Conservation (phyloP, 2,113 vertebrate genomes). For the Hemicordylus capensis region DNA sequence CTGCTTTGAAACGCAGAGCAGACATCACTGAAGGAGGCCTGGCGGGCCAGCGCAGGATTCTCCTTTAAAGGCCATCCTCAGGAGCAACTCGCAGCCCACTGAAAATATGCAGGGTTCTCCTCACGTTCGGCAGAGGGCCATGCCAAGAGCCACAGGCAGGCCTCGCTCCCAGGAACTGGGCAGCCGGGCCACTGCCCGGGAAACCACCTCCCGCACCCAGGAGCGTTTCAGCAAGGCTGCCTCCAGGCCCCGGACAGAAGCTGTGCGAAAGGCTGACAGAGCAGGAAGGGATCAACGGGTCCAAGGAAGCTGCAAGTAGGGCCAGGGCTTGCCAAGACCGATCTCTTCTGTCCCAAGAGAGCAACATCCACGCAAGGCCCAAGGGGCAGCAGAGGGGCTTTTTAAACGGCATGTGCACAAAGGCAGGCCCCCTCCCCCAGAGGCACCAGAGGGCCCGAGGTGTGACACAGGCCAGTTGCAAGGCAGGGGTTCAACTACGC, state of each 20-base stretch:
- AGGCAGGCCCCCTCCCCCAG: neutral
- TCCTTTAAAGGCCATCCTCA: neutral
- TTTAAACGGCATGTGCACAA: too few species aligned
- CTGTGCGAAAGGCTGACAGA: neutral
- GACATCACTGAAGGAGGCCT: neutral
- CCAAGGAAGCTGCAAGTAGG: too few species aligned
- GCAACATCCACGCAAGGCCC: neutral
- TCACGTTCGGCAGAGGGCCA: neutral
- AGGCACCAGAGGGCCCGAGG: too few species aligned
- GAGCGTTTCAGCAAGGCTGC: neutral
- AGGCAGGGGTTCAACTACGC: too few species aligned
- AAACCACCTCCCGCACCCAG: neutral
- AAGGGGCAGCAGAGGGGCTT: neutral
- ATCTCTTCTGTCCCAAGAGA: too few species aligned
- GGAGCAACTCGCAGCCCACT: neutral
- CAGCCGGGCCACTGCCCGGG: neutral
- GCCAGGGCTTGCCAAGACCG: neutral
- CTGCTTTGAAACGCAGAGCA: neutral
- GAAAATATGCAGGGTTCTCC: neutral
- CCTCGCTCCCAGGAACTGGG: neutral
- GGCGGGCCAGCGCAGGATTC: fast-evolving
- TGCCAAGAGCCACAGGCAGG: neutral
- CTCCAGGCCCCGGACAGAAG: neutral
- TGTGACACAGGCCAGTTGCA: too few species aligned
- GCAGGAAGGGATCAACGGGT: neutral